Percentiles rank a stretch among this genome's conserved stretches.
These are phyloP conservation scores for Lumbricus terrestris DNA, from an alignment of 2,888 invertebrate species.

Conservation along the genomic window DNA sequence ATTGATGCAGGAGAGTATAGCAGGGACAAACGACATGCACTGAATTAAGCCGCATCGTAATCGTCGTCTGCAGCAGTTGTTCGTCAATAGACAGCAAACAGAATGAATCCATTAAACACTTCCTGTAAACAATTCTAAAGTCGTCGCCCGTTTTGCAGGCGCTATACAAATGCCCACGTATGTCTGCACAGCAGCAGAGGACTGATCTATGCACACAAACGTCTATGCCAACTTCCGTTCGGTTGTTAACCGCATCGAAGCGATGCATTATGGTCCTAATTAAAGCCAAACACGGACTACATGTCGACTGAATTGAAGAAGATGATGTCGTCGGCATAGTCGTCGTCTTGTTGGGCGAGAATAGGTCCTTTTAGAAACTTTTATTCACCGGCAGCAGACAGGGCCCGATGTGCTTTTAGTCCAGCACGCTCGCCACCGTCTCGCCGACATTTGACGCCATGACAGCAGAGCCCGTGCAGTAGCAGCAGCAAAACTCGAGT, in stretches of 20 bases:
- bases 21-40: not conserved
- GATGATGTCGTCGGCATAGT: no score
- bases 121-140: not conserved
- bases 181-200: not conserved
- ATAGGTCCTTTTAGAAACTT: not conserved
- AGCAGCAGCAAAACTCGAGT: not conserved
- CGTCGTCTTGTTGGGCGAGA: no score
- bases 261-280: not conserved
- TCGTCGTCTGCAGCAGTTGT: no score
- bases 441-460: not conserved
- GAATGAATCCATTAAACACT: not conserved
- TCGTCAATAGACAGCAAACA: not conserved
- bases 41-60: not conserved
- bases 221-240: slow-evolving; percentile 7
- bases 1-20: not conserved
- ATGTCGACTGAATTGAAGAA: not conserved
- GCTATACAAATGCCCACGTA: not conserved
- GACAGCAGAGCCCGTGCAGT: not conserved
- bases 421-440: not conserved
- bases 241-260: not conserved
- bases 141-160: not conserved
- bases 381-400: not conserved
- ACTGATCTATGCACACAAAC: slow-evolving; percentile 4
- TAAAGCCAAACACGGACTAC: not conserved
- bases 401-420: not conserved